A percentile compares a stretch with the other conserved stretches of the same genome.
These are phyloP conservation scores for Philaethria dido DNA, from an alignment of 2,888 invertebrate species.

Conservation along the genomic window DNA sequence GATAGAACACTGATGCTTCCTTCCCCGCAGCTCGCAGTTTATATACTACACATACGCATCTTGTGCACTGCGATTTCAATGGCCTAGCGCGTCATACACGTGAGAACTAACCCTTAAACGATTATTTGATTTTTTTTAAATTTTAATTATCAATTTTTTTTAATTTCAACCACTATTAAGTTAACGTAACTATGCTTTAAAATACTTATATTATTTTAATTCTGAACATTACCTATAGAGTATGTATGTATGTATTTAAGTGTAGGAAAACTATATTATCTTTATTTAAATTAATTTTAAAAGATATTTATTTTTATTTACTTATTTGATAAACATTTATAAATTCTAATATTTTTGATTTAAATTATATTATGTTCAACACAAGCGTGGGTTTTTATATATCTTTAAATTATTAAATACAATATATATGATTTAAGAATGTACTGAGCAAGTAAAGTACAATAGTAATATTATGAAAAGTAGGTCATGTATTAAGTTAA, in stretches of 20 bases:
- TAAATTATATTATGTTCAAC: neutral
- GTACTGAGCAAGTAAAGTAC: conserved; percentile 1
- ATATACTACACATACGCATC: conserved; percentile 75
- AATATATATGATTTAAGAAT: neutral
- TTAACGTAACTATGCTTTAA: too few relatives aligned
- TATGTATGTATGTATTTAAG: too few relatives aligned
- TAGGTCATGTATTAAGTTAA: conserved; percentile 29
- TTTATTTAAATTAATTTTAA: too few relatives aligned
- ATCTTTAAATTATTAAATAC: neutral
- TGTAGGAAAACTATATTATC: too few relatives aligned
- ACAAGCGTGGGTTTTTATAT: neutral
- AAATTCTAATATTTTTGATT: neutral
- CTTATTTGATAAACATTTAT: neutral
- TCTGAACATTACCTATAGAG: too few relatives aligned
- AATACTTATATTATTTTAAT: too few relatives aligned
- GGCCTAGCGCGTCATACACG: conserved; percentile 68
- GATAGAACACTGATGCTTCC: conserved; percentile 64
- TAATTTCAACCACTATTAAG: neutral
- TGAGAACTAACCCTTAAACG: conserved; percentile 69
- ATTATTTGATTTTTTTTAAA: conserved; percentile 9
- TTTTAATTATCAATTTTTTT: neutral
- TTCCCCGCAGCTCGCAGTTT: conserved; percentile 66
- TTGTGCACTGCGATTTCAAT: conserved; percentile 73
- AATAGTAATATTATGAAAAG: conserved; percentile 13
- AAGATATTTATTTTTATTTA: neutral